These are phyloP conservation scores for Pseudococcus viburni DNA, from an alignment of 2,888 invertebrate species.

Conservation along the genomic window DNA sequence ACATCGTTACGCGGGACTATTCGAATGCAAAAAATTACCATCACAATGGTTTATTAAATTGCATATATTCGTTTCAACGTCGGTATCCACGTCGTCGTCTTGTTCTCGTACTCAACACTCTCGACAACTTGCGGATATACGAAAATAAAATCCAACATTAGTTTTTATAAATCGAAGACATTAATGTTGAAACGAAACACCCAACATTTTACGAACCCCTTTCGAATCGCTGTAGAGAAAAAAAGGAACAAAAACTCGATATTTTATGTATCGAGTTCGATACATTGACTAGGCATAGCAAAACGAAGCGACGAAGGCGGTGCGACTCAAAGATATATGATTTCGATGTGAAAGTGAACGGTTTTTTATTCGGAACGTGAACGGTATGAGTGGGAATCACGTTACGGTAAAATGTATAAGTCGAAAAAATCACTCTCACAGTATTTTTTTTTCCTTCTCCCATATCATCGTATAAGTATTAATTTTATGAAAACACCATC, in stretches of 20 bases:
- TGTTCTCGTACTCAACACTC: too few relatives aligned
- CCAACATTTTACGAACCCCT: background rate
- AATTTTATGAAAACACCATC: background rate
- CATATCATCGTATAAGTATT: background rate
- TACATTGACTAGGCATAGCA: background rate
- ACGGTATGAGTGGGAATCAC: conserved; percentile 14
- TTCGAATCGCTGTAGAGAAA: background rate
- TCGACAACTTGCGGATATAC: too few relatives aligned
- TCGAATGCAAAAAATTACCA: conserved; percentile 25
- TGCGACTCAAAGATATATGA: conserved; percentile 9
- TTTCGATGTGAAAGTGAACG: conserved; percentile 56
- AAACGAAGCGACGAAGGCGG: background rate
- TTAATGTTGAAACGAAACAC: too few relatives aligned
- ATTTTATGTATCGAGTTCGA: conserved; percentile 4
- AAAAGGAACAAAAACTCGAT: background rate
- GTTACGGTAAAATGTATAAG: conserved; percentile 16
- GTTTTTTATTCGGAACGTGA: conserved; percentile 27
- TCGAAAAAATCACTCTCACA: background rate
- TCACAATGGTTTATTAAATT: conserved; percentile 28
- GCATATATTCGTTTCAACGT: background rate
- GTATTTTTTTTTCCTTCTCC: background rate
- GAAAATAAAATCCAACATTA: background rate
- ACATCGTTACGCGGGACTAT: background rate
- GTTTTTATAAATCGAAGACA: too few relatives aligned
- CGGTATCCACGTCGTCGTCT: background rate